Base-by-base conservation (phyloP, 2,113 vertebrate genomes). In the Nothobranchius furzeri region DNA sequence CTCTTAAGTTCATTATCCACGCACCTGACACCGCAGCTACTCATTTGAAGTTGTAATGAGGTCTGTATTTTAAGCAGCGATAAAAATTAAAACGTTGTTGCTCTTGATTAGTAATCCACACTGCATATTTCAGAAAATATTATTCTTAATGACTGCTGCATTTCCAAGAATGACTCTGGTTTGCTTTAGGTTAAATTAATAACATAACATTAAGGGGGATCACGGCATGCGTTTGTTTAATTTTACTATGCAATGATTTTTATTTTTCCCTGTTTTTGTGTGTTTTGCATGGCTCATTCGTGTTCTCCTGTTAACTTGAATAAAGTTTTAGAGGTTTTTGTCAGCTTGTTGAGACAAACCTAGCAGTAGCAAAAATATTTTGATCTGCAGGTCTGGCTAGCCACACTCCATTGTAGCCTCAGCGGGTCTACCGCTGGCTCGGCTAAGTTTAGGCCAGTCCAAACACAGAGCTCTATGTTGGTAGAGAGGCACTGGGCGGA, bases 31-130 rank as follows among this genome's bases (percentile, higher is more conserved):
- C n/a, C n/a, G 43, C 55, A 61, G 67, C 53, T 65, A 1, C 54
- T 37, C 17, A 51, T 66, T 45, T 47, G 35, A 17, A 78, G 45
- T 35, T 55, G 68, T 82, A 47, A 71, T 49, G 65, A 53, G 48
- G 36, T 72, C 73, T 66, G n/a, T 2, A 66, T 59, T 68, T 73
- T 4, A 54, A 62, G 36, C 70, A 61, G 47, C 57, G 36, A 47
- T 20, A 45, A 45, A 12, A 14, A 47, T 47, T 25, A 46, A 7
- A 55, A 67, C 64, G 20, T 61, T 52, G 25, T 55, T 60, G 5
- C 15, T 20, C 14, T 40, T 64, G 60, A 73, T 79, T 42, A 59
- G 13, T 12, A 10, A 51, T 24, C 63, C 12, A 13, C 7, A 1
- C 2, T 8, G 13, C 56, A 37, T 53, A 47, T 57, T 62, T 68